Evolutionary conservation across 2,113 vertebrate genomes (phyloP).

Genomic region (Acanthochromis polyacanthus): DNA sequence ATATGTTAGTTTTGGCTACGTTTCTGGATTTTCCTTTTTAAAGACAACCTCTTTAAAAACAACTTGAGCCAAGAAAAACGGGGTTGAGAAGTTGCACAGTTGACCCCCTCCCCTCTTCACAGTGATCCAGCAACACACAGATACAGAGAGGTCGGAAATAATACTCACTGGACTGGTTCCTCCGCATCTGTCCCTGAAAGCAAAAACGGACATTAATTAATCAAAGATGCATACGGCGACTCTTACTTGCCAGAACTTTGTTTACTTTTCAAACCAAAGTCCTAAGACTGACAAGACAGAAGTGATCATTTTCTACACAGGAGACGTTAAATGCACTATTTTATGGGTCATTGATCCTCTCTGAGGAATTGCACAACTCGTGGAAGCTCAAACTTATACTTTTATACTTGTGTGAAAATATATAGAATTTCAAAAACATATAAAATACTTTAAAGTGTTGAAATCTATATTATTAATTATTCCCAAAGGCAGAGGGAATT

Average conservation of each 20-base stretch:
- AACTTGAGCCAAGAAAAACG: conserved; percentile 70
- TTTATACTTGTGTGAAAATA: neutral
- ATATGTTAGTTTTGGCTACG: conserved; percentile 75
- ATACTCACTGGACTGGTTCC: conserved; percentile 96
- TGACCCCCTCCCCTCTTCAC: conserved; percentile 20
- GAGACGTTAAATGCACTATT: neutral
- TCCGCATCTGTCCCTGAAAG: conserved; percentile 93
- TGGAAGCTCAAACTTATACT: conserved; percentile 3
- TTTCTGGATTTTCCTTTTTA: conserved; percentile 61
- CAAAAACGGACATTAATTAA: conserved; percentile 78
- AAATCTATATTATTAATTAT: conserved; percentile 59
- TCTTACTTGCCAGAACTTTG: neutral
- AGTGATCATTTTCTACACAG: neutral
- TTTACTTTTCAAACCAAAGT: conserved; percentile 9
- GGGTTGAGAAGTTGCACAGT: conserved; percentile 52
- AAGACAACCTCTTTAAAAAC: conserved; percentile 73
- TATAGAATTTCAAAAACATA: neutral
- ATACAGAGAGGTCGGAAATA: conserved; percentile 58
- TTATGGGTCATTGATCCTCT: conserved; percentile 15
- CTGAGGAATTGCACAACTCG: neutral
- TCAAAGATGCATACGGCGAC: conserved; percentile 39
- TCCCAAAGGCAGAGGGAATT: conserved; percentile 56
- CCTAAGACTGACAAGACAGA: neutral
- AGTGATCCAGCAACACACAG: conserved; percentile 47
- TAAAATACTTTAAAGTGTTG: neutral